phyloP scores from a whole-genome alignment of 2,797 vertebrate genomes.

The Eulemur rubriventer region DNA sequence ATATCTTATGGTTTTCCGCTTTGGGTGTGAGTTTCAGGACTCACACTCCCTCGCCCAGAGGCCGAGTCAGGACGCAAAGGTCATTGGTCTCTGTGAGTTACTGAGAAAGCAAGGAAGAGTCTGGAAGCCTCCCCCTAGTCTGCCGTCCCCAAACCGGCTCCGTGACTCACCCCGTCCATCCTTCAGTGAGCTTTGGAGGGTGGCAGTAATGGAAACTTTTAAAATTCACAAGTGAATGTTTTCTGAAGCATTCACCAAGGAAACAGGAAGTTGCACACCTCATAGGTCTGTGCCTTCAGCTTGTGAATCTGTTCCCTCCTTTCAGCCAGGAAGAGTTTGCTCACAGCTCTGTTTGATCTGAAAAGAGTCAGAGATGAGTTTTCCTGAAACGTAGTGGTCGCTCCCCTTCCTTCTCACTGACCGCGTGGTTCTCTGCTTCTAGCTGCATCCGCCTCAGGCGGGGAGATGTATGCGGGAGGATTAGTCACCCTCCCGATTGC shows the following conservation, averaged over 20 bases:
- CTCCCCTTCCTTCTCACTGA: neutral
- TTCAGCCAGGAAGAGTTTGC: constrained; percentile 43
- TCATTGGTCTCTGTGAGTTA: constrained; percentile 32
- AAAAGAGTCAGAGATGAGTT: neutral
- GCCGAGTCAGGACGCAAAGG: neutral
- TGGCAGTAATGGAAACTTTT: constrained; percentile 42
- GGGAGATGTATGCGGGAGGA: neutral
- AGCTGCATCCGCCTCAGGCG: neutral
- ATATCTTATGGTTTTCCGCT: neutral
- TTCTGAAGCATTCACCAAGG: constrained; percentile 32
- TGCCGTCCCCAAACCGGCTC: neutral
- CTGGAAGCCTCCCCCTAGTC: neutral
- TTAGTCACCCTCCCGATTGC: neutral
- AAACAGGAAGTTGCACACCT: constrained; percentile 66
- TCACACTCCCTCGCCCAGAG: neutral
- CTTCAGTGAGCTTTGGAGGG: neutral
- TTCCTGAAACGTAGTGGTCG: neutral
- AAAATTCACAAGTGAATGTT: constrained; percentile 9
- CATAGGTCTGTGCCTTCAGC: neutral
- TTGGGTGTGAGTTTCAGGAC: neutral
- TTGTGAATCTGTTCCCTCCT: neutral
- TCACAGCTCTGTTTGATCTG: neutral
- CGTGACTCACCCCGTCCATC: constrained; percentile 67
- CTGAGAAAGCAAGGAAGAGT: constrained; percentile 3
- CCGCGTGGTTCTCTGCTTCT: neutral